Percentiles rank a stretch among this genome's conserved stretches.
These are phyloP conservation scores for Crocallis elinguaria DNA, from an alignment of 2,888 invertebrate species.

Conservation along the genomic window DNA sequence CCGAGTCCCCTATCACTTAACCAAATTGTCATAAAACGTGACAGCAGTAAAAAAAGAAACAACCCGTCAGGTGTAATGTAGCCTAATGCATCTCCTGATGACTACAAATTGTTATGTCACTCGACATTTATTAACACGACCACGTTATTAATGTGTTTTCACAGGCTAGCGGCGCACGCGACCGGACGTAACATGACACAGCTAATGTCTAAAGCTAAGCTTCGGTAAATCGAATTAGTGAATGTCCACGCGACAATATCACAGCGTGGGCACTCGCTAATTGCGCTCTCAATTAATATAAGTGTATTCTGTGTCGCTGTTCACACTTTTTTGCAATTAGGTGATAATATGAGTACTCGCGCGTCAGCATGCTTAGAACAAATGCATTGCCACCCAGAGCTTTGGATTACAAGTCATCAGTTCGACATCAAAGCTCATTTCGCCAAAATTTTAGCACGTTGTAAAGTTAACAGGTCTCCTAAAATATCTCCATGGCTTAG, in stretches of 20 bases:
- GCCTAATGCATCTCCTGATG: slow-evolving; percentile 23
- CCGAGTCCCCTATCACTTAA: neutral
- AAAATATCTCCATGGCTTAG: too few species aligned
- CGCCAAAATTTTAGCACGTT: too few species aligned
- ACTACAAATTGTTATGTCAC: slow-evolving; percentile 28
- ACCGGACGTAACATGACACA: slow-evolving; percentile 12
- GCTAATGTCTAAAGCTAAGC: slow-evolving; percentile 15
- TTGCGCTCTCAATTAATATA: neutral
- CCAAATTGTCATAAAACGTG: neutral
- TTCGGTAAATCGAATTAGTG: slow-evolving; percentile 21
- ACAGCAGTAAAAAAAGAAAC: slow-evolving; percentile 6
- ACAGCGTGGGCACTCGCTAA: neutral
- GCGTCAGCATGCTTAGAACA: too few species aligned
- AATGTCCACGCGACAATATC: slow-evolving; percentile 7
- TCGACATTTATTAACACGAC: slow-evolving; percentile 25
- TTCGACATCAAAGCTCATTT: too few species aligned
- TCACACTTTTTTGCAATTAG: too few species aligned
- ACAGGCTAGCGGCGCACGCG: slow-evolving; percentile 26
- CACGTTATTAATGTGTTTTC: slow-evolving; percentile 23
- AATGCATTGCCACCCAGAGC: too few species aligned
- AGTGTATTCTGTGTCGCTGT: too few species aligned
- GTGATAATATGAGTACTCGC: too few species aligned
- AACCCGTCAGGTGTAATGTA: slow-evolving; percentile 1
- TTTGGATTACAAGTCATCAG: too few species aligned
- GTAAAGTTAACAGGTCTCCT: too few species aligned